A percentile compares a stretch with the other conserved stretches of the same genome.
Conservation (phyloP, 2,113 vertebrate genomes). For the Ovibos moschatus region DNA sequence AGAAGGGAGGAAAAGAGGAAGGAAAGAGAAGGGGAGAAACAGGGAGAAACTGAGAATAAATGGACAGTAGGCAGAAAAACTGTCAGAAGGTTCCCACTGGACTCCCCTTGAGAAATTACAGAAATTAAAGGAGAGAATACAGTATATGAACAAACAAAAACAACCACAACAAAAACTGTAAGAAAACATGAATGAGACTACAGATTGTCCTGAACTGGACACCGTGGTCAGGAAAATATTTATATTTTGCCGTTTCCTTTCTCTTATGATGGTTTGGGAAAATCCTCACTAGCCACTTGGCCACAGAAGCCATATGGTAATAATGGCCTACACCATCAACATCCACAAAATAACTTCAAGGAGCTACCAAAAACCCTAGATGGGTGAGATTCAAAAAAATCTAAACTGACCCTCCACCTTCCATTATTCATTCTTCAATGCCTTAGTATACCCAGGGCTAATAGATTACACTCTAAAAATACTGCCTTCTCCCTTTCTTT, state of each 20-base stretch:
- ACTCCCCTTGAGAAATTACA: not conserved
- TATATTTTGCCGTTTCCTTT: not conserved
- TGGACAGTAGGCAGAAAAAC: not conserved
- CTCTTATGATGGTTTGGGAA: not conserved
- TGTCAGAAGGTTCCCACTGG: not conserved
- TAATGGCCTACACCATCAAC: not conserved
- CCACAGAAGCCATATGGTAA: not conserved
- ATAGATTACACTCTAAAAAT: not conserved
- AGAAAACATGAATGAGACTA: not conserved
- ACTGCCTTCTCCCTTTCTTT: not conserved
- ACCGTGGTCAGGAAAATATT: not conserved
- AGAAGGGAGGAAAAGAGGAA: not conserved
- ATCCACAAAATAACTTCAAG: not conserved
- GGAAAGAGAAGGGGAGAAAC: not conserved
- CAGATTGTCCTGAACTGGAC: not conserved
- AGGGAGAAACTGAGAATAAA: not conserved
- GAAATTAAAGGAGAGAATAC: not conserved
- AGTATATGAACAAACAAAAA: not conserved
- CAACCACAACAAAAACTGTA: not conserved
- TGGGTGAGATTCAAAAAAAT: not conserved
- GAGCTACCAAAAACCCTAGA: not conserved
- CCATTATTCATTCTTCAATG: not conserved
- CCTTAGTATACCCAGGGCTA: not conserved
- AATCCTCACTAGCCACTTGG: not conserved
- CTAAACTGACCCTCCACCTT: not conserved